A percentile compares a stretch with the other conserved stretches of the same genome.
phyloP scores from a whole-genome alignment of 2,113 vertebrate species.

The Piaya cayana region DNA sequence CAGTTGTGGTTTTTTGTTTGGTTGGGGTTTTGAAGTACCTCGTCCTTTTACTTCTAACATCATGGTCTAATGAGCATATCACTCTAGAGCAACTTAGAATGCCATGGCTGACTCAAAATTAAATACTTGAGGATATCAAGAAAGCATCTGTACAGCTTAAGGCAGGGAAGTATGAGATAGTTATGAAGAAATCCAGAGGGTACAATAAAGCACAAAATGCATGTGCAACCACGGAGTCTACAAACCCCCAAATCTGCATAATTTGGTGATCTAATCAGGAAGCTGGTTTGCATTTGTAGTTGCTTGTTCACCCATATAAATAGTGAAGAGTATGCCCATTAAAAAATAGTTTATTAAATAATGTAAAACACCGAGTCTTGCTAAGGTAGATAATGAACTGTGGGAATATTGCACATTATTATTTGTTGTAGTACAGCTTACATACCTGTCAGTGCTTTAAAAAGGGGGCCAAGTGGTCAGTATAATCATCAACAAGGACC shows the following conservation, averaged over 20 bases:
- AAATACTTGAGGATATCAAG: constrained; percentile 17
- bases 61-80: neutral
- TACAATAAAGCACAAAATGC: neutral
- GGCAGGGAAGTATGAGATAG: neutral
- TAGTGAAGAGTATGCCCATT: neutral
- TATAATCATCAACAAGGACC: neutral
- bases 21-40: neutral
- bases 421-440: neutral
- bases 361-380: neutral
- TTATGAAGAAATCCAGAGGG: constrained; percentile 12
- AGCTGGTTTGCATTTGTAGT: neutral
- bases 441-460: neutral
- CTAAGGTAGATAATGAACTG: neutral
- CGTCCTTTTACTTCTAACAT: neutral
- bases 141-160: constrained; percentile 29
- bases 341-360: neutral
- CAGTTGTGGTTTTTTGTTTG: neutral
- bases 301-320: neutral
- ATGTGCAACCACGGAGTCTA: neutral
- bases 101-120: constrained; percentile 4
- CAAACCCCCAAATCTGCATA: neutral
- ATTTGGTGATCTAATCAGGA: constrained; percentile 38
- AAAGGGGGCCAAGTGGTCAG: neutral
- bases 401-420: neutral
- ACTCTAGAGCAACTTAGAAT: neutral